phyloP scores from a whole-genome alignment of 1,140 invertebrate species.

The Notospermus geniculatus region DNA sequence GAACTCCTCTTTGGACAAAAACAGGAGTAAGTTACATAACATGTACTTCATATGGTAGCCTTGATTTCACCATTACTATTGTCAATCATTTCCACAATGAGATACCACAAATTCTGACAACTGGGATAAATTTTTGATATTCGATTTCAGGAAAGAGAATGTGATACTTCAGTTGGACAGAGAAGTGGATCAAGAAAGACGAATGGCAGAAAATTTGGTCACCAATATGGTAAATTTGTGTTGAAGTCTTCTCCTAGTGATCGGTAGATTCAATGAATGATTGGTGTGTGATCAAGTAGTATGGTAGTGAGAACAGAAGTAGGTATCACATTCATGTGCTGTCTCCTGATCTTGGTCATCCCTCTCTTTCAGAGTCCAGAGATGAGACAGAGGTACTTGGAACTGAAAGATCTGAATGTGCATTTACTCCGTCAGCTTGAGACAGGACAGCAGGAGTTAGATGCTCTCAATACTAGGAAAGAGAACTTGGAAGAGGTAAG shows the following conservation, averaged over 20 bases:
- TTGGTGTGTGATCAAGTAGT: too few species aligned
- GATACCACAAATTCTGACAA: background rate
- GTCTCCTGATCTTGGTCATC: too few species aligned
- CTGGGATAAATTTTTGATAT: conserved; percentile 8
- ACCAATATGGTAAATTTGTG: conserved; percentile 58
- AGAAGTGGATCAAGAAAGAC: conserved; percentile 69
- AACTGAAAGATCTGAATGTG: conserved; percentile 59
- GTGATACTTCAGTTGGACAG: conserved; percentile 66
- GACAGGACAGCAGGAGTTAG: conserved; percentile 63
- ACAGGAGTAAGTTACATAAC: conserved; percentile 57
- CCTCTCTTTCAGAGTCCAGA: conserved; percentile 49
- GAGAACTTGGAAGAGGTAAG: conserved; percentile 64
- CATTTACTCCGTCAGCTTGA: conserved; percentile 64
- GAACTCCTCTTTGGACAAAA: conserved; percentile 68
- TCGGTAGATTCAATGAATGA: too few species aligned
- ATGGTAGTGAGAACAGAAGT: too few species aligned
- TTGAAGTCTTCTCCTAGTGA: too few species aligned
- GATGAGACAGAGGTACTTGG: conserved; percentile 60
- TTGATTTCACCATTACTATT: too few species aligned
- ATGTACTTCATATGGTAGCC: background rate
- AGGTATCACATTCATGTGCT: too few species aligned
- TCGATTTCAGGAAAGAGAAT: conserved; percentile 61
- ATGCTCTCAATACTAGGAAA: conserved; percentile 66
- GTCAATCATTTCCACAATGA: background rate
- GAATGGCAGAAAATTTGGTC: conserved; percentile 65